A percentile compares a stretch with the other conserved stretches of the same genome.
These are phyloP conservation scores for Oreotragus oreotragus DNA, from an alignment of 2,113 vertebrate species.

Conservation along the genomic window DNA sequence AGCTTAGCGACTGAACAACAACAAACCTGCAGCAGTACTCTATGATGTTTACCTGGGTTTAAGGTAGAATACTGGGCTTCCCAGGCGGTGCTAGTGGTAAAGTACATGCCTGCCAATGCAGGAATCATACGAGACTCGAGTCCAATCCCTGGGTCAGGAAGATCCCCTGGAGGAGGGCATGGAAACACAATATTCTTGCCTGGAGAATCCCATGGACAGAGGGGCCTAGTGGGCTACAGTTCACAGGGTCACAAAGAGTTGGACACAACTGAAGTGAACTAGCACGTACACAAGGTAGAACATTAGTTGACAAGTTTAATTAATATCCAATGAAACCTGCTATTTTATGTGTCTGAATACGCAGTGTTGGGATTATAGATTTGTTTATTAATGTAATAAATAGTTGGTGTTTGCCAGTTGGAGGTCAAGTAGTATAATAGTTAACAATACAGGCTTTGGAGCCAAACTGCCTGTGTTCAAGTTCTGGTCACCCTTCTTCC, in stretches of 20 bases:
- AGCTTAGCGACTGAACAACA: not conserved
- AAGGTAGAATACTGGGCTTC: not conserved
- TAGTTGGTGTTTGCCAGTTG: not conserved
- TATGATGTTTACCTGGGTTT: not conserved
- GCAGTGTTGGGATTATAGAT: not conserved
- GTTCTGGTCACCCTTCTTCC: not conserved
- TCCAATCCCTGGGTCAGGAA: not conserved
- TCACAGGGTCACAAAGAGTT: not conserved
- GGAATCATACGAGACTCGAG: not conserved
- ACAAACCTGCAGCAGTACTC: not conserved
- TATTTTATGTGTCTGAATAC: not conserved
- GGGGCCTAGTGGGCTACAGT: not conserved
- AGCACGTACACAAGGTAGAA: not conserved
- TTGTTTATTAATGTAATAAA: slow-evolving; percentile 9
- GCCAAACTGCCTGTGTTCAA: not conserved
- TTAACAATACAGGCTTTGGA: not conserved
- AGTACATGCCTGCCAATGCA: not conserved
- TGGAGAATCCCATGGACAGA: not conserved
- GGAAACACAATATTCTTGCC: not conserved
- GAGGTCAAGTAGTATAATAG: not conserved
- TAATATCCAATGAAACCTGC: not conserved
- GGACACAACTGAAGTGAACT: not conserved
- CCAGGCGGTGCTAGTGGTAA: not conserved
- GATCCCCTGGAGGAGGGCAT: not conserved
- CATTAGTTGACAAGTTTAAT: not conserved